These are phyloP conservation scores for Crotalus tigris DNA, from an alignment of 2,113 vertebrate species.

Conservation along the genomic window DNA sequence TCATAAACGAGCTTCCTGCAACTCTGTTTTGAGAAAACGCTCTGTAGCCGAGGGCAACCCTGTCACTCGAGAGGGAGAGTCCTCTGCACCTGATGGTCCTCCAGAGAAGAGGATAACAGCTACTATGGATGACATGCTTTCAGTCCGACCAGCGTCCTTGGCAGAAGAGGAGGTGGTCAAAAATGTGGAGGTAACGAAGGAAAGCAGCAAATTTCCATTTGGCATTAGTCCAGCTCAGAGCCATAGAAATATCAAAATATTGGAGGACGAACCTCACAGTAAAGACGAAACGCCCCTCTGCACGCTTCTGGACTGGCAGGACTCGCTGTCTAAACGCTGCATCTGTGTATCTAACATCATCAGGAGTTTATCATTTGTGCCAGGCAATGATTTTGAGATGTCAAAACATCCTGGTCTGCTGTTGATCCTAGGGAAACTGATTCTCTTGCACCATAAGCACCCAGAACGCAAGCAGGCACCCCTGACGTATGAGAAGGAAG, in stretches of 20 bases:
- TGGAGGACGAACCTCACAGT: slow-evolving; percentile 98
- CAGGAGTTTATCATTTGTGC: slow-evolving; percentile 96
- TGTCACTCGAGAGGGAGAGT: slow-evolving; percentile 64
- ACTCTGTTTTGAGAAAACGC: slow-evolving; percentile 65
- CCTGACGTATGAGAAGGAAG: slow-evolving; percentile 96
- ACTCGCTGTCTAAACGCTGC: slow-evolving; percentile 92
- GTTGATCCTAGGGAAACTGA: slow-evolving; percentile 90
- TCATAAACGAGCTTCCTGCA: slow-evolving; percentile 72
- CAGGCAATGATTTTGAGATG: slow-evolving; percentile 98
- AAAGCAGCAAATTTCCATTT: slow-evolving; percentile 76
- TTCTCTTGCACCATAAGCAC: slow-evolving; percentile 95
- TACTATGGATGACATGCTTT: slow-evolving; percentile 88
- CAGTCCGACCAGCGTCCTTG: slow-evolving; percentile 79
- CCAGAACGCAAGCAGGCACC: slow-evolving; percentile 95
- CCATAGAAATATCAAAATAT: slow-evolving; percentile 80
- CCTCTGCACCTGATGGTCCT: slow-evolving; percentile 65
- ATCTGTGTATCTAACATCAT: slow-evolving; percentile 95
- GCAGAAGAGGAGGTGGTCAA: slow-evolving; percentile 75
- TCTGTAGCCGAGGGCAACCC: slow-evolving; percentile 62
- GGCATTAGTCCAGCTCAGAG: slow-evolving; percentile 74
- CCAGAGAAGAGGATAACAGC: slow-evolving; percentile 80
- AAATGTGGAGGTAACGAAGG: slow-evolving; percentile 66
- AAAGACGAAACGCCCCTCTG: slow-evolving; percentile 95
- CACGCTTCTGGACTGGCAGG: slow-evolving; percentile 93
- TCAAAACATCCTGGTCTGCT: slow-evolving; percentile 95